Evolutionary conservation across 2,797 vertebrate species (phyloP).

Genomic region (Pteronotus mesoamericanus): DNA sequence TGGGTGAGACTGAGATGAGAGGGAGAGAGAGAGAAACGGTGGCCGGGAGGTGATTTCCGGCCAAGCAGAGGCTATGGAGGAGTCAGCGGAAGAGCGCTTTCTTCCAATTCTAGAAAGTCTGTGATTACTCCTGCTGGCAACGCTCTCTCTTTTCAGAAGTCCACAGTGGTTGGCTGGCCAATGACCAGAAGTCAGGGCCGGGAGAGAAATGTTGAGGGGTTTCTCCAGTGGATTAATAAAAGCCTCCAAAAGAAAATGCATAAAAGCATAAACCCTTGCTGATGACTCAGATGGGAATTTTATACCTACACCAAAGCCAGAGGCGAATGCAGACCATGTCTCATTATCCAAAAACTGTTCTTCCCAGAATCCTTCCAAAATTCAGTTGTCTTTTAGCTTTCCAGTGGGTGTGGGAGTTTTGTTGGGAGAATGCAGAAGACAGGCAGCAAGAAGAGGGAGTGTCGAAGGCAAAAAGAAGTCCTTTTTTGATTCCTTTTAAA

Average conservation of each 20-base stretch:
- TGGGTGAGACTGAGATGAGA: background rate
- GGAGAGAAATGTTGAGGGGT: background rate
- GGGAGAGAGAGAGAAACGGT: background rate
- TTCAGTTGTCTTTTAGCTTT: background rate
- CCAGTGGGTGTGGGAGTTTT: no score
- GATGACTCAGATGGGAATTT: background rate
- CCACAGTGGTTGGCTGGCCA: background rate
- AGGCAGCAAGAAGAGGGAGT: background rate
- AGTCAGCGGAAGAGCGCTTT: background rate
- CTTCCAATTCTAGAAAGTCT: background rate
- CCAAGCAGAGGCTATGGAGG: background rate
- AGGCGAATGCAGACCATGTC: background rate
- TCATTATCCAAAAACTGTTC: background rate
- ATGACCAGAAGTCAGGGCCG: background rate
- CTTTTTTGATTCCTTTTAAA: background rate
- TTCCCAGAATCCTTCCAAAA: background rate
- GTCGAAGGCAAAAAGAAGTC: background rate
- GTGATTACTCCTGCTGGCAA: background rate
- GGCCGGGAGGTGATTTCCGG: background rate
- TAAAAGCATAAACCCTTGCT: background rate
- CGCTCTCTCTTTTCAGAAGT: background rate
- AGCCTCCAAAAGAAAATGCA: background rate
- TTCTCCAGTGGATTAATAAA: background rate
- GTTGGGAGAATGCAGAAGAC: fast-evolving
- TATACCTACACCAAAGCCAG: background rate